Evolutionary conservation across 2,888 invertebrate species (phyloP).

Genomic region (Saturnia pavonia): DNA sequence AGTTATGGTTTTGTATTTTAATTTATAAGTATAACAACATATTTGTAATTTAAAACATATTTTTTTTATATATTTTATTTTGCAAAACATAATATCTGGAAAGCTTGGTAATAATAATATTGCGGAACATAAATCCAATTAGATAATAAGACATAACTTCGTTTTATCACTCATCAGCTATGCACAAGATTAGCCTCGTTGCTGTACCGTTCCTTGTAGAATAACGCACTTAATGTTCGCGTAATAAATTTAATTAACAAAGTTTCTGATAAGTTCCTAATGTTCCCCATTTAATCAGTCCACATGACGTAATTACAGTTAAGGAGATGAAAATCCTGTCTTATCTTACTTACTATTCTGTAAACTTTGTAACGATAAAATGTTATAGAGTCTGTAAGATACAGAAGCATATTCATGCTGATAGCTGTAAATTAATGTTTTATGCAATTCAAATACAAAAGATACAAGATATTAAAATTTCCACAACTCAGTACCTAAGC

Average conservation of each 20-base stretch:
- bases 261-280: constrained; percentile 10
- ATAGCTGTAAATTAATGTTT: neutral
- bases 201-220: constrained; percentile 9
- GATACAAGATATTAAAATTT: too few species aligned
- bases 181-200: neutral
- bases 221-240: constrained; percentile 5
- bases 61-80: too few species aligned
- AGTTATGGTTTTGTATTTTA: too few species aligned
- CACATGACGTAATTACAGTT: neutral
- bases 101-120: neutral
- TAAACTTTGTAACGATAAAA: neutral
- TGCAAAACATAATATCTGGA: too few species aligned
- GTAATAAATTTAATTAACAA: constrained; percentile 12
- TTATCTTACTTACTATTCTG: constrained; percentile 1
- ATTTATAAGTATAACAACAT: too few species aligned
- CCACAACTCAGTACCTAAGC: too few species aligned
- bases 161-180: constrained; percentile 5
- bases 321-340: neutral
- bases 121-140: neutral
- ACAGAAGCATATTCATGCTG: too few species aligned
- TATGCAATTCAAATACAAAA: neutral
- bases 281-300: neutral
- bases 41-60: too few species aligned
- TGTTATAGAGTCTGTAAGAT: too few species aligned
- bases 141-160: constrained; percentile 2